Evolutionary conservation across 2,113 vertebrate genomes (phyloP).

Genomic region (Desmodus rotundus): DNA sequence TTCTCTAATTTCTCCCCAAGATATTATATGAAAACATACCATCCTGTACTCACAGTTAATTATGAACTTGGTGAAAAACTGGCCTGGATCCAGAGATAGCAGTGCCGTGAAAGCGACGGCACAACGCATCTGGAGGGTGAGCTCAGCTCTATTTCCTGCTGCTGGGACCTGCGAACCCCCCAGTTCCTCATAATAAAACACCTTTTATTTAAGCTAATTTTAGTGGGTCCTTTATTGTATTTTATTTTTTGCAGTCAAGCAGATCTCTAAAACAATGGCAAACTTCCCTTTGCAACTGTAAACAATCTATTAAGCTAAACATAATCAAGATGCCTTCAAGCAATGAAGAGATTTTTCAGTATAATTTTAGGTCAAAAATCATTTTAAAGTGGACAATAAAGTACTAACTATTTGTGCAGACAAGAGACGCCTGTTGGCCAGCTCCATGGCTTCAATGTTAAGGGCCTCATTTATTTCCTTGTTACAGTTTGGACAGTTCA

Average conservation of each 20-base stretch:
- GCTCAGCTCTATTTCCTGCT: not conserved
- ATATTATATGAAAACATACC: not conserved
- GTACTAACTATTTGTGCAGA: constrained; percentile 64
- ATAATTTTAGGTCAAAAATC: not conserved
- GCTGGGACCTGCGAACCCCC: not conserved
- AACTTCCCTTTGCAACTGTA: not conserved
- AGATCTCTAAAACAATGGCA: not conserved
- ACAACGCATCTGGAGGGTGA: not conserved
- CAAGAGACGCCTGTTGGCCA: constrained; percentile 60
- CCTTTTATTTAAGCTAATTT: not conserved
- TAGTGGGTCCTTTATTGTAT: not conserved
- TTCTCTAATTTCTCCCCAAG: not conserved
- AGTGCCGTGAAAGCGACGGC: not conserved
- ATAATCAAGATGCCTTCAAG: not conserved
- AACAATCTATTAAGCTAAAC: not conserved
- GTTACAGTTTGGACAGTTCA: constrained; percentile 59
- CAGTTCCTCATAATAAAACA: constrained; percentile 3
- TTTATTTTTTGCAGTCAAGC: not conserved
- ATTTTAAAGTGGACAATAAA: not conserved
- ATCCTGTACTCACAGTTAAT: not conserved
- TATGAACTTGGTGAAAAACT: not conserved
- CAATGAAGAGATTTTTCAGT: not conserved
- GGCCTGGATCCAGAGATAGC: not conserved
- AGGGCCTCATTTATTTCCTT: constrained; percentile 55
- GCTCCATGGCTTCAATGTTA: constrained; percentile 53